Evolutionary conservation across 2,888 invertebrate species (phyloP).

Genomic region (Eupithecia insigniata): DNA sequence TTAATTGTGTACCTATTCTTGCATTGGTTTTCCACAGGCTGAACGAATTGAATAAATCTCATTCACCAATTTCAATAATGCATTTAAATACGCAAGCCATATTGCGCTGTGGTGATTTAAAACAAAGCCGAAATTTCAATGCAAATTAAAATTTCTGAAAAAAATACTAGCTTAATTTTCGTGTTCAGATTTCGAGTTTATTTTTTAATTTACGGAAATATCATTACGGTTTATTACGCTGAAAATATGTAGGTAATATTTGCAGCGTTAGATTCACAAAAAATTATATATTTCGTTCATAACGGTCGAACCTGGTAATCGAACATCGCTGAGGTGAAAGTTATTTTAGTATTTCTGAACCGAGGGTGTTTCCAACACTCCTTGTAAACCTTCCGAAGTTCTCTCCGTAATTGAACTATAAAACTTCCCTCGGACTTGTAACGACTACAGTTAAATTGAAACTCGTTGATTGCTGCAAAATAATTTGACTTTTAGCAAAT

Average conservation of each 20-base stretch:
- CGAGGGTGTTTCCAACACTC: slow-evolving; percentile 27
- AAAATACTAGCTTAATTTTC: neutral
- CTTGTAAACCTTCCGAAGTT: slow-evolving; percentile 36
- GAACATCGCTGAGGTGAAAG: neutral
- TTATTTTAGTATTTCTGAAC: slow-evolving; percentile 11
- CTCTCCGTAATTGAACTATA: slow-evolving; percentile 43
- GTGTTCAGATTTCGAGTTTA: neutral
- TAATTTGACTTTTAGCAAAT: slow-evolving; percentile 36
- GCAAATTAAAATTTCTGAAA: neutral
- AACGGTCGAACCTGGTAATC: neutral
- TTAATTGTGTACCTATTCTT: neutral
- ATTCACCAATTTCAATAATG: neutral
- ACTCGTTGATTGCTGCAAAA: slow-evolving; percentile 38
- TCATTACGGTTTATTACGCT: neutral
- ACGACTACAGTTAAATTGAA: slow-evolving; percentile 42
- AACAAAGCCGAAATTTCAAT: neutral
- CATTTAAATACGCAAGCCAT: neutral
- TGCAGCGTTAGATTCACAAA: neutral
- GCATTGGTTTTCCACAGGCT: neutral
- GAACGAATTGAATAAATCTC: neutral
- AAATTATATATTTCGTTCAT: neutral
- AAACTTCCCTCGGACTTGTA: slow-evolving; percentile 41
- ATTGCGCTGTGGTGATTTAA: neutral
- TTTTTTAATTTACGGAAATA: neutral
- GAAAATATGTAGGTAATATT: too few species aligned